phyloP scores from a whole-genome alignment of 1,140 invertebrate genomes.

The Drosophila azteca region DNA sequence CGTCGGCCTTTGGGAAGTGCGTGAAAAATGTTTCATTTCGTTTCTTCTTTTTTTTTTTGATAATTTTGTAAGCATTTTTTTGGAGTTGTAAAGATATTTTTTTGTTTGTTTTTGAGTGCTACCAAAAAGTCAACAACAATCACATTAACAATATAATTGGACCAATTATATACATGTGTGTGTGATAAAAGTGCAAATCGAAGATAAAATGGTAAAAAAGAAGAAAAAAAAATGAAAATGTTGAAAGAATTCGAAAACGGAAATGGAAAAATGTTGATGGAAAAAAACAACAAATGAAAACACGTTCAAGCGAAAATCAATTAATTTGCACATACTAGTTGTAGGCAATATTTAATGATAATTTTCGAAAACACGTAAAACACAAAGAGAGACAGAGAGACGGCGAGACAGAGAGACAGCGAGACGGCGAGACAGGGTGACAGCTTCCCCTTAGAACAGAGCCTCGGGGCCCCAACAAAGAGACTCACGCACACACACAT shows the following conservation, averaged over 20 bases:
- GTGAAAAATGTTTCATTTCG: neutral
- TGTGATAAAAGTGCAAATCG: neutral
- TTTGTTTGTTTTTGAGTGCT: too few relatives aligned
- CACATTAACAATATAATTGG: too few relatives aligned
- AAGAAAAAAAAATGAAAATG: constrained; percentile 19
- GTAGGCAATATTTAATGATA: constrained; percentile 63
- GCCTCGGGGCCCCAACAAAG: constrained; percentile 19
- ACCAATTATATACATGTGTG: too few relatives aligned
- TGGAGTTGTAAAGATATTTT: too few relatives aligned
- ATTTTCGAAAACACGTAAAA: constrained; percentile 66
- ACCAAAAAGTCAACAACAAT: too few relatives aligned
- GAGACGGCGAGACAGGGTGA: neutral
- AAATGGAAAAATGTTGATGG: constrained; percentile 10
- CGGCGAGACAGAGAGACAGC: neutral
- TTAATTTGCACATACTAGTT: constrained; percentile 56
- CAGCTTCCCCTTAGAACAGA: neutral
- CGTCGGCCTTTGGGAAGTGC: constrained; percentile 24
- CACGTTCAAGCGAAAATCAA: constrained; percentile 38
- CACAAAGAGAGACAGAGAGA: constrained; percentile 10
- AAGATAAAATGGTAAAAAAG: neutral
- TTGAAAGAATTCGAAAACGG: constrained; percentile 1
- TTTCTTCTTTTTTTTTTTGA: too few relatives aligned
- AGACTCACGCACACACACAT: constrained; percentile 12
- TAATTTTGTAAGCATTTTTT: too few relatives aligned
- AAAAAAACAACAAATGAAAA: constrained; percentile 27